phyloP scores from a whole-genome alignment of 2,797 vertebrate genomes.

The Chaetodon trifasciatus region DNA sequence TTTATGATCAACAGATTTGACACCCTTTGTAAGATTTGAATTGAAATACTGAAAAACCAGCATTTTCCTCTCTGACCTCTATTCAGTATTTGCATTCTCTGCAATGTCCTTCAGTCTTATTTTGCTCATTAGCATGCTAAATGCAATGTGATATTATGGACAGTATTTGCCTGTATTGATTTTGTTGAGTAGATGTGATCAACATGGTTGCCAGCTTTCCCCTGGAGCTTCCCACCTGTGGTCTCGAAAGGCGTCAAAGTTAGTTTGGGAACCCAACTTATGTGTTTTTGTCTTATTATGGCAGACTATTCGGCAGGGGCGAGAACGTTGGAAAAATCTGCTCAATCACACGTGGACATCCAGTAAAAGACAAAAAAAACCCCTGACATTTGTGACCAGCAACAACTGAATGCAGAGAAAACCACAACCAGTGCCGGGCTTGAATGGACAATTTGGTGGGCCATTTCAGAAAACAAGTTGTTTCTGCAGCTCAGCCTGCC shows the following conservation, averaged over 20 bases:
- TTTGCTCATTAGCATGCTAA: slow-evolving; percentile 29
- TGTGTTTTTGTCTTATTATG: slow-evolving; percentile 76
- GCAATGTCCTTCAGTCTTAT: slow-evolving; percentile 30
- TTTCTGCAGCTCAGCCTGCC: slow-evolving; percentile 55
- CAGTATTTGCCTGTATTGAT: slow-evolving; percentile 46
- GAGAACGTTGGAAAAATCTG: slow-evolving; percentile 83
- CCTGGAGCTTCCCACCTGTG: slow-evolving; percentile 39
- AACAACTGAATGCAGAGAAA: slow-evolving; percentile 76
- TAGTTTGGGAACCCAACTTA: slow-evolving; percentile 72
- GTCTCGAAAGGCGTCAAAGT: slow-evolving; percentile 77
- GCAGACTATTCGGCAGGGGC: slow-evolving; percentile 63
- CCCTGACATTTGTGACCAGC: slow-evolving; percentile 74
- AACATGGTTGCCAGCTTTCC: slow-evolving; percentile 56
- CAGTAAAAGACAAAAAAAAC: slow-evolving; percentile 60
- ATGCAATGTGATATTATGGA: slow-evolving; percentile 4
- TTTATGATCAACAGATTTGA: slow-evolving; percentile 14
- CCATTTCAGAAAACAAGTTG: slow-evolving; percentile 68
- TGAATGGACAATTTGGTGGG: slow-evolving; percentile 60
- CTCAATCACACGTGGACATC: slow-evolving; percentile 76
- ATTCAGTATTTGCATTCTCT: slow-evolving; percentile 7
- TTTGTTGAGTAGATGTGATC: slow-evolving; percentile 53
- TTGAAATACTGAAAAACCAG: slow-evolving; percentile 21
- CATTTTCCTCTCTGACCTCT: slow-evolving; percentile 37
- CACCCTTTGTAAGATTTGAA: slow-evolving; percentile 28
- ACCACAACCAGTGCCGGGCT: slow-evolving; percentile 77